Evolutionary conservation across 2,888 invertebrate genomes (phyloP), one percentile per base, ranked within the genome.

Genomic region (Rotaria sp.): DNA sequence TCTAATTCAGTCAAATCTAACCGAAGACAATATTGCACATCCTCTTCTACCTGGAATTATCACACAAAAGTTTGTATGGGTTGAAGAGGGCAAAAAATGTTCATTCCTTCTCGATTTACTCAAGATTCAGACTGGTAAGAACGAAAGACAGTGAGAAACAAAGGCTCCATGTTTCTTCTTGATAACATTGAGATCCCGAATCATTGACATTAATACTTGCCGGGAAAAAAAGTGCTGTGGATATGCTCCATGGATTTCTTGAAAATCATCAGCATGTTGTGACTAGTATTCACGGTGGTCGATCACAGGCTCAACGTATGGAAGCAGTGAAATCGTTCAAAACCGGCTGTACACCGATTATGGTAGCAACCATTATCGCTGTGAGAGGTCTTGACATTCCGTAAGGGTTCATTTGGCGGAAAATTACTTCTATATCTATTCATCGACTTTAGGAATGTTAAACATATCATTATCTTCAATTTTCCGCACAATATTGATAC

Each of bases 161-260:
- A 50, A 18, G 18, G 18, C 18, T 18, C 18, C 50, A 50, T 50
- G 50, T 50, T 50, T 50, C 50, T 50, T 50, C 50, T 50, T 50
- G 18, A 4, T 50, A 50, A 50, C 18, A 18, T 50, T 50, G 18
- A 50, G 50, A 50, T 80, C 3, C 30, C 30, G 45, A 91, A 10
- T 91, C 92, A 89, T 93, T 99, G 88, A 97, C 97, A 3, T 93
- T 99, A 88, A 96, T 97, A 87, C 99, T 99, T 91, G 99, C 99
- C 86, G 99, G 99, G 92, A 99, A 99, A 30, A 99, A 99, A 92
- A 97, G 98, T 91, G 98, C 96, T 90, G 99, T 98, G 57, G 98
- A 98, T 91, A 95, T 95, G 88, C 93, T 99, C 88, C 97, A 98
- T 90, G 96, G 97, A 90, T 99, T 95, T 92, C 93, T 99, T 89